These are phyloP conservation scores for Tricholaema leucomelas DNA, from an alignment of 2,113 vertebrate genomes.

Conservation along the genomic window DNA sequence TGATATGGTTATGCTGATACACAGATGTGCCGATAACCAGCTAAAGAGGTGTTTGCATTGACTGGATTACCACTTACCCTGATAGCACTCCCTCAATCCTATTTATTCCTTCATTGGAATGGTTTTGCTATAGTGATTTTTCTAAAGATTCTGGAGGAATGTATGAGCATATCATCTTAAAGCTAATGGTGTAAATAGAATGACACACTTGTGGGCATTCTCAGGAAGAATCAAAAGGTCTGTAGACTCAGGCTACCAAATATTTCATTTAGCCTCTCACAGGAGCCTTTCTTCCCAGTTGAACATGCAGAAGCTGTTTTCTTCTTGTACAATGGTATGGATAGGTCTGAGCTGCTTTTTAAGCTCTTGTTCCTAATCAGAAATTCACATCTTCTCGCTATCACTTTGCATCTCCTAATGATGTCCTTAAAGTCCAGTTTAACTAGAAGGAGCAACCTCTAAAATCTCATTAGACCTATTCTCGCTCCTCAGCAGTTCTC, in stretches of 20 bases:
- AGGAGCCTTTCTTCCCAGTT: background rate
- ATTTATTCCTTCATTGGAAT: background rate
- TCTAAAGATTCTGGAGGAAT: background rate
- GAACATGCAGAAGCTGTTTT: background rate
- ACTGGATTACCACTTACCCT: background rate
- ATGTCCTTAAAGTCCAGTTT: constrained; percentile 9
- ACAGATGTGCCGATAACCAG: background rate
- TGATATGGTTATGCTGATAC: background rate
- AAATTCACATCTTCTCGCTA: background rate
- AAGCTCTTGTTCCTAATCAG: background rate
- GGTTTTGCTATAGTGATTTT: background rate
- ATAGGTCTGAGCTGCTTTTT: background rate
- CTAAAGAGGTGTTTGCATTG: background rate
- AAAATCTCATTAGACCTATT: constrained; percentile 16
- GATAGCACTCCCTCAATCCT: background rate
- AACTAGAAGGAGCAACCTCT: background rate
- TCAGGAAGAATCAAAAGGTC: background rate
- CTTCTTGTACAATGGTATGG: background rate
- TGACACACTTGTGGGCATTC: background rate
- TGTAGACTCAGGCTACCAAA: background rate
- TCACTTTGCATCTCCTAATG: background rate
- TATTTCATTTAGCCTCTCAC: background rate
- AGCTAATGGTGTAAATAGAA: background rate
- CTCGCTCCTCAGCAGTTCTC: constrained; percentile 26
- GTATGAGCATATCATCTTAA: background rate